Percentiles rank a stretch among this genome's conserved stretches.
These are phyloP conservation scores for Luffia ferchaultella DNA, from an alignment of 2,888 invertebrate genomes.

Conservation along the genomic window DNA sequence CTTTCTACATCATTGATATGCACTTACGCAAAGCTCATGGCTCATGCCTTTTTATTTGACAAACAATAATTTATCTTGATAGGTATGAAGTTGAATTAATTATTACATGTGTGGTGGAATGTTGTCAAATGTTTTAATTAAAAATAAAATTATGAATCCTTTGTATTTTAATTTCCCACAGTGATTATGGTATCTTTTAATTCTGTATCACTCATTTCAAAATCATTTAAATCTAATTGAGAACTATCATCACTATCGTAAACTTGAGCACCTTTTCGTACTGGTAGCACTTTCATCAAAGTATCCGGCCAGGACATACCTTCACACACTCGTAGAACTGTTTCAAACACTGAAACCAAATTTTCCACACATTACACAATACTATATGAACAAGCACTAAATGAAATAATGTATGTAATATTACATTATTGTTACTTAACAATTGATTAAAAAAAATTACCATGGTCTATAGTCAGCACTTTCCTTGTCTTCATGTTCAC, in stretches of 20 bases:
- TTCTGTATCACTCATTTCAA: conserved; percentile 26
- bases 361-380: too few species aligned
- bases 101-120: too few species aligned
- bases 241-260: conserved; percentile 30
- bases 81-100: conserved; percentile 9
- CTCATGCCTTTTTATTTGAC: too few species aligned
- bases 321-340: conserved; percentile 78
- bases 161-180: background rate
- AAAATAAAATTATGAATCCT: too few species aligned
- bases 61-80: conserved; percentile 4
- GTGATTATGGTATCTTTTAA: conserved; percentile 13
- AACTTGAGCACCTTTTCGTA: conserved; percentile 75
- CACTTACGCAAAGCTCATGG: too few species aligned
- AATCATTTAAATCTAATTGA: conserved; percentile 22
- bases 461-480: conserved; percentile 96
- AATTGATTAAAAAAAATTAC: conserved; percentile 42
- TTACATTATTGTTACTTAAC: too few species aligned
- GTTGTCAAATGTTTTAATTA: too few species aligned
- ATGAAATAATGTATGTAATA: background rate
- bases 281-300: conserved; percentile 78
- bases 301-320: conserved; percentile 83
- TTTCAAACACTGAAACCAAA: conserved; percentile 79
- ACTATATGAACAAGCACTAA: too few species aligned
- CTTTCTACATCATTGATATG: too few species aligned
- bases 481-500: conserved; percentile 91